Conservation (phyloP, 37 sponge, comb jelly and placozoan species). For the Axinella damicornis region DNA sequence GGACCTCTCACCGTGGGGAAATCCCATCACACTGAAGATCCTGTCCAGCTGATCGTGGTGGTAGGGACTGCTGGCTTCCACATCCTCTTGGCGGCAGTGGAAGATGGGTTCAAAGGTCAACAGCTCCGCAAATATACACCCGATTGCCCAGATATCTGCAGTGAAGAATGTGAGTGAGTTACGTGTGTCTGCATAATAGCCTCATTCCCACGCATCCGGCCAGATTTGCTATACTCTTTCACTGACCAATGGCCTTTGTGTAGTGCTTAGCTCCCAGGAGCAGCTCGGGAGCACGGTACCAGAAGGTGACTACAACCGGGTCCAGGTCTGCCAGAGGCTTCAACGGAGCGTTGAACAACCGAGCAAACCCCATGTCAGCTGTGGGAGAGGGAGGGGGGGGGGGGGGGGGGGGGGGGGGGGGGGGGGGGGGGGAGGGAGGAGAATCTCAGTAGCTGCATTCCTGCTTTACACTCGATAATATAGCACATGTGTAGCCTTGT, state of each 20-base stretch:
- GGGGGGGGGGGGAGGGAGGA: too few species aligned
- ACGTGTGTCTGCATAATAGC: too few species aligned
- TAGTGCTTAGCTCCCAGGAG: slow-evolving; percentile 97
- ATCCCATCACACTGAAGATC: slow-evolving; percentile 96
- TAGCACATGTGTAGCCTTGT: too few species aligned
- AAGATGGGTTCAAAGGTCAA: slow-evolving; percentile 98
- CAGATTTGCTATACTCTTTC: too few species aligned
- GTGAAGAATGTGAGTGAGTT: neutral
- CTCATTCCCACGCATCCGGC: too few species aligned
- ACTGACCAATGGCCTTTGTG: slow-evolving; percentile 95
- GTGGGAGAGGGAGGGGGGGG: too few species aligned
- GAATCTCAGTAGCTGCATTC: too few species aligned
- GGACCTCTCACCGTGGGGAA: slow-evolving; percentile 64
- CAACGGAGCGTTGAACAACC: slow-evolving; percentile 94
- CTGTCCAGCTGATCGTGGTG: slow-evolving; percentile 96
- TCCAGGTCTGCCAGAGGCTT: slow-evolving; percentile 99
- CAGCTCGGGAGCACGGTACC: slow-evolving; percentile 98
- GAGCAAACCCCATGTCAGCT: slow-evolving; percentile 99
- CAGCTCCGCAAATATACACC: slow-evolving; percentile 98
- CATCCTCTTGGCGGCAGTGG: slow-evolving; percentile 98
- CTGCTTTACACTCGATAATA: too few species aligned
- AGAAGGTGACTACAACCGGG: slow-evolving; percentile 99
- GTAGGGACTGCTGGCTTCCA: slow-evolving; percentile 96
- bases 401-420: too few species aligned
- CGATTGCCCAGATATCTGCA: slow-evolving; percentile 98